A percentile compares a stretch with the other conserved stretches of the same genome.
Conservation (phyloP, 2,888 invertebrate species). For the Andrena marginata region DNA sequence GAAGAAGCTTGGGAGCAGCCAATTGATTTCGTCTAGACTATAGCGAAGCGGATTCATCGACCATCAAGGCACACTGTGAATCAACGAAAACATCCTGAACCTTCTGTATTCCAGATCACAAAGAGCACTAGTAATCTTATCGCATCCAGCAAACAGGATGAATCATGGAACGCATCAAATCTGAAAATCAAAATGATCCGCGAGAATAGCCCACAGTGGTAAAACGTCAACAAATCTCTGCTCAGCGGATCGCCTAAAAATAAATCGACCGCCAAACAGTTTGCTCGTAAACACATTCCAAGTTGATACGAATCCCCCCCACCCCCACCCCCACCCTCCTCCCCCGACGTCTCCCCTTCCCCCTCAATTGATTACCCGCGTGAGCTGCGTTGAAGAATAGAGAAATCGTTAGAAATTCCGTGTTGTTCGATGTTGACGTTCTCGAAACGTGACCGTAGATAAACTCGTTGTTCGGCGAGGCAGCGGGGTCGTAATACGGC, state of each 20-base stretch:
- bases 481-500: conserved; percentile 29
- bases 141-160: conserved; percentile 5
- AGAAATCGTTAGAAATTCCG: conserved; percentile 30
- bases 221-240: neutral
- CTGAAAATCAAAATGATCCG: conserved; percentile 39
- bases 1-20: neutral
- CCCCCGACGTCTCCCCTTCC: neutral
- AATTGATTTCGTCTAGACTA: neutral
- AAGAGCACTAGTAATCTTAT: conserved; percentile 30
- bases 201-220: neutral
- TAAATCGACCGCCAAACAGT: conserved; percentile 8
- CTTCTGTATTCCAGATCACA: conserved; percentile 13
- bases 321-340: too few species aligned
- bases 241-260: neutral
- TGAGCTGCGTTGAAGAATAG: conserved; percentile 15
- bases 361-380: conserved; percentile 27
- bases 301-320: conserved; percentile 1
- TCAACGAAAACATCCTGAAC: conserved; percentile 38
- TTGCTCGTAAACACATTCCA: conserved; percentile 35
- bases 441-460: conserved; percentile 25
- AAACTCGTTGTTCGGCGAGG: conserved; percentile 29
- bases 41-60: conserved; percentile 22
- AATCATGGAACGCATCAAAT: conserved; percentile 16
- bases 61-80: conserved; percentile 8
- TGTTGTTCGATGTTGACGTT: conserved; percentile 54